Evolutionary conservation across 2,113 vertebrate genomes (phyloP).

Genomic region (Apaloderma vittatum): DNA sequence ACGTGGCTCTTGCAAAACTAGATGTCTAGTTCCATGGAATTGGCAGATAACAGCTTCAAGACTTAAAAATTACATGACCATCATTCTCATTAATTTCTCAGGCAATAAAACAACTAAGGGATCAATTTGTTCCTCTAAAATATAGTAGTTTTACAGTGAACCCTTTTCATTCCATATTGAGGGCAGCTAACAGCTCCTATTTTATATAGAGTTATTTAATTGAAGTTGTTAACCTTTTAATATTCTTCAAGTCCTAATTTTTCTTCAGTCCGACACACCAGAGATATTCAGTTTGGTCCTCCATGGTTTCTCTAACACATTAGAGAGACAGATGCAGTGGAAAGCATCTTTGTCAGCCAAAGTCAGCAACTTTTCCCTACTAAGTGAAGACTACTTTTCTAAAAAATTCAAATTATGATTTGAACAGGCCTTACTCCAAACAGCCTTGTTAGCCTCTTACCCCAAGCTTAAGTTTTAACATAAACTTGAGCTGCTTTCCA

Average conservation of each 20-base stretch:
- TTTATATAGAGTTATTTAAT: background rate
- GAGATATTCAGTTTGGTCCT: background rate
- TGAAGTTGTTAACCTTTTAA: background rate
- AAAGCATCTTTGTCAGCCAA: background rate
- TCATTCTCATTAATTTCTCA: background rate
- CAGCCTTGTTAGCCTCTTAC: background rate
- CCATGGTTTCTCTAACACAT: background rate
- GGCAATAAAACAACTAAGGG: background rate
- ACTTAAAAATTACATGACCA: background rate
- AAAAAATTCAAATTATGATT: background rate
- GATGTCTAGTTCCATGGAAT: background rate
- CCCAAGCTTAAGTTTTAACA: background rate
- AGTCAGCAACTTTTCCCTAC: background rate
- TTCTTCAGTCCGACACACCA: background rate
- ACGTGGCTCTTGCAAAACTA: background rate
- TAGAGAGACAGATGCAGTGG: background rate
- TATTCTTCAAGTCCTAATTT: fast-evolving
- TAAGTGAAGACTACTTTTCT: background rate
- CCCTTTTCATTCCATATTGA: background rate
- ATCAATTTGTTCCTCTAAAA: background rate
- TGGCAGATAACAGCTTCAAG: background rate
- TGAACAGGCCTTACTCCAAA: background rate
- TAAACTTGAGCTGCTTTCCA: background rate
- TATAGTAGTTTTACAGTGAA: background rate
- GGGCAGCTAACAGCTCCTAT: background rate